Conservation (phyloP, 2,888 invertebrate species). For the Rugalucina vietnamica region DNA sequence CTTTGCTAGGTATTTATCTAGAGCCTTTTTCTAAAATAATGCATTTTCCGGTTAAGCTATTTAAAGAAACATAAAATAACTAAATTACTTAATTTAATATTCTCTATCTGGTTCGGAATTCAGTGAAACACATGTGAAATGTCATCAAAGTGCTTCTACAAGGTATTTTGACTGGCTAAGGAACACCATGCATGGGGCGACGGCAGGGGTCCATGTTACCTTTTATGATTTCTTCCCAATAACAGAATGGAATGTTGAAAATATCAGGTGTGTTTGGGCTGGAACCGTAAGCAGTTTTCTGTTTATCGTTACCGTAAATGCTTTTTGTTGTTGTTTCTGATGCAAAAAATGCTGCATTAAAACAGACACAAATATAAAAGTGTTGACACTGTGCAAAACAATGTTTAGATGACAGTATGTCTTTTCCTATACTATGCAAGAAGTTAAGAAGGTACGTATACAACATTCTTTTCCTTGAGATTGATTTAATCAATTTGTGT, state of each 20-base stretch:
- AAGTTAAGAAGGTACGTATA: too few species aligned
- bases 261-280: conserved; percentile 45
- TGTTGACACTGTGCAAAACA: neutral
- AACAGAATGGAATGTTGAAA: conserved; percentile 39
- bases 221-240: conserved; percentile 60
- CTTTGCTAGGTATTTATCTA: too few species aligned
- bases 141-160: conserved; percentile 2
- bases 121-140: too few species aligned
- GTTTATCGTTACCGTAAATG: neutral
- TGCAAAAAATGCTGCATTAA: neutral
- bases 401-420: too few species aligned
- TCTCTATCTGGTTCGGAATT: too few species aligned
- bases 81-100: too few species aligned
- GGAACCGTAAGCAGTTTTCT: conserved; percentile 17
- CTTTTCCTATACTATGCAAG: too few species aligned
- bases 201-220: conserved; percentile 34
- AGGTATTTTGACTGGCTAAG: conserved; percentile 25
- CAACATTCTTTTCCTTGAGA: too few species aligned
- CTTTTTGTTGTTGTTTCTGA: neutral
- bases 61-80: too few species aligned
- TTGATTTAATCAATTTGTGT: too few species aligned
- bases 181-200: neutral
- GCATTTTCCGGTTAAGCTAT: too few species aligned
- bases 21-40: too few species aligned
- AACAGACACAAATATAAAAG: neutral